Conservation (phyloP, 2,797 vertebrate genomes). For the Mormyrops boulengeri region DNA sequence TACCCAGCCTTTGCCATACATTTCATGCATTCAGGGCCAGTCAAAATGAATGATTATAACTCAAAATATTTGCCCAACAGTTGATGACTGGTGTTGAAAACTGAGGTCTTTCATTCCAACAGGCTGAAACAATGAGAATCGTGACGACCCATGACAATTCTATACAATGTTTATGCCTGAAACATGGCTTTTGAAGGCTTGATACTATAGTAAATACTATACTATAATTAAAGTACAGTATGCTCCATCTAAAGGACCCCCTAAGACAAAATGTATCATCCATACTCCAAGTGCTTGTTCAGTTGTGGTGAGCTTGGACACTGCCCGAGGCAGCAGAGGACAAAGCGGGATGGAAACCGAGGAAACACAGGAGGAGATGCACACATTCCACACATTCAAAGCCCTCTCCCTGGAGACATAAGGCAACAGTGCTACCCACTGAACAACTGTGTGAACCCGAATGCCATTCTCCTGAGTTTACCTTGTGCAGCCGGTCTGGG, state of each 20-base stretch:
- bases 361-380: neutral
- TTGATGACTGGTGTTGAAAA: neutral
- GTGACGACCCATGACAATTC: neutral
- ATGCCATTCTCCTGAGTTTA: constrained; percentile 26
- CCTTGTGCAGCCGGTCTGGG: constrained; percentile 61
- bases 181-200: neutral
- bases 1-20: neutral
- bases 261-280: neutral
- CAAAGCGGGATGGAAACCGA: neutral
- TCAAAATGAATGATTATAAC: neutral
- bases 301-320: neutral
- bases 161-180: neutral
- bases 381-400: neutral
- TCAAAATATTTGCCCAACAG: neutral
- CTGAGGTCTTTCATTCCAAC: neutral
- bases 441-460: neutral
- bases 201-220: neutral
- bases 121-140: neutral
- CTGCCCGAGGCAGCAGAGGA: neutral
- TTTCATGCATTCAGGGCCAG: neutral
- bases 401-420: neutral
- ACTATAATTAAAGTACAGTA: neutral
- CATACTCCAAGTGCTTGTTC: neutral
- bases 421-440: neutral
- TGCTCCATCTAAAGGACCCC: neutral